phyloP scores from a whole-genome alignment of 2,797 vertebrate species.

The Pseudomugil tenellus region DNA sequence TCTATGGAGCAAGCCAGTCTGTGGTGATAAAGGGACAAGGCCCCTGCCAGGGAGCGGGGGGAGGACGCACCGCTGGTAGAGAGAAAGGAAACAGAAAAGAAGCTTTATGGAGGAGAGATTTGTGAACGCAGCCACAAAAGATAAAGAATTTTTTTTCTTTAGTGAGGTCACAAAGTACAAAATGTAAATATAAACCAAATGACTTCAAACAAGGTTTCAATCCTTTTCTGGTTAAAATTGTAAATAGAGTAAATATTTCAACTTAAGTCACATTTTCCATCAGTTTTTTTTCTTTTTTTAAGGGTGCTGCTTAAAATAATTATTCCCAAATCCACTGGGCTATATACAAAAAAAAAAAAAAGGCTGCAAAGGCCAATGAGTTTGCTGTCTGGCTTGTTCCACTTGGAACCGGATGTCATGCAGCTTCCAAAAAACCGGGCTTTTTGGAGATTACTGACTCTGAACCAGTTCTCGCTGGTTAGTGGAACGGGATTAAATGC shows the following conservation, averaged over 20 bases:
- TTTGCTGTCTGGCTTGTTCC: slow-evolving; percentile 48
- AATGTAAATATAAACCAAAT: neutral
- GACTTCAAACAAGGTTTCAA: neutral
- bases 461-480: slow-evolving; percentile 82
- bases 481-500: slow-evolving; percentile 81
- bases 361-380: slow-evolving; percentile 28
- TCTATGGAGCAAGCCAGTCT: slow-evolving; percentile 71
- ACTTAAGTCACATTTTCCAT: neutral
- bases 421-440: slow-evolving; percentile 78
- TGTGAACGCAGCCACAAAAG: neutral
- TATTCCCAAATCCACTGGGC: no score
- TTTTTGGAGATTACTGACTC: slow-evolving; percentile 83
- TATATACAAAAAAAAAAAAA: slow-evolving; percentile 2
- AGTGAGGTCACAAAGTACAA: neutral
- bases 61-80: slow-evolving; percentile 12
- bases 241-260: no score
- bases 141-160: neutral
- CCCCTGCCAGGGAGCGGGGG: slow-evolving; percentile 50
- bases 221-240: neutral
- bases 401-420: slow-evolving; percentile 73
- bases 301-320: no score
- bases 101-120: slow-evolving; percentile 3
- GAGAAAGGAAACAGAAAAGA: slow-evolving; percentile 22
- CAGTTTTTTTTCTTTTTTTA: no score
- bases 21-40: slow-evolving; percentile 67